phyloP scores from a whole-genome alignment of 1,140 invertebrate genomes.

The Cataglyphis hispanica region DNA sequence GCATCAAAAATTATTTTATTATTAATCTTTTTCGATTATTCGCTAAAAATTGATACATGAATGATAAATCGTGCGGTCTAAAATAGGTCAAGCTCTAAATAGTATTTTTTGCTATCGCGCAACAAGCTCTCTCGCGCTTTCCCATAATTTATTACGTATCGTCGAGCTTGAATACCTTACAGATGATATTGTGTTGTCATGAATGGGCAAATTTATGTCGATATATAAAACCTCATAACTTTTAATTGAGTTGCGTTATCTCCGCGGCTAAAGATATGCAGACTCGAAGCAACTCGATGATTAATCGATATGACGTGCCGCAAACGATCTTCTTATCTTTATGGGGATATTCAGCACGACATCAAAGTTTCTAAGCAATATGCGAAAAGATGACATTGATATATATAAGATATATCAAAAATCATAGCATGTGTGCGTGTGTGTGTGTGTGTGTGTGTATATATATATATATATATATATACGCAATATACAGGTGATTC shows the following conservation, averaged over 20 bases:
- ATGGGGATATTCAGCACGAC: neutral
- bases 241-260: neutral
- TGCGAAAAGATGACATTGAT: neutral
- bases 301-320: slow-evolving; percentile 14
- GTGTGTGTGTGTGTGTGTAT: too few species aligned
- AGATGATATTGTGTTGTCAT: slow-evolving; percentile 8
- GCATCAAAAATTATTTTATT: too few species aligned
- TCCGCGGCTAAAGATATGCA: neutral
- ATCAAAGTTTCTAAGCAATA: neutral
- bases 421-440: too few species aligned
- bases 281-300: slow-evolving; percentile 14
- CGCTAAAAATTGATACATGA: too few species aligned
- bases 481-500: too few species aligned
- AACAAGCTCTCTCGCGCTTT: neutral
- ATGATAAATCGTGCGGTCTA: too few species aligned
- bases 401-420: too few species aligned
- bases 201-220: slow-evolving; percentile 2
- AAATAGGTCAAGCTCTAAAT: neutral
- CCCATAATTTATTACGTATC: slow-evolving; percentile 16
- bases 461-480: too few species aligned
- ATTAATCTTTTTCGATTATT: too few species aligned
- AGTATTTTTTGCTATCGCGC: neutral
- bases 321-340: slow-evolving; percentile 1
- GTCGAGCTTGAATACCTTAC: neutral
- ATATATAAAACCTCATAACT: neutral